These are phyloP conservation scores for Tetramorium alpestre DNA, from an alignment of 1,140 invertebrate species.

Conservation along the genomic window DNA sequence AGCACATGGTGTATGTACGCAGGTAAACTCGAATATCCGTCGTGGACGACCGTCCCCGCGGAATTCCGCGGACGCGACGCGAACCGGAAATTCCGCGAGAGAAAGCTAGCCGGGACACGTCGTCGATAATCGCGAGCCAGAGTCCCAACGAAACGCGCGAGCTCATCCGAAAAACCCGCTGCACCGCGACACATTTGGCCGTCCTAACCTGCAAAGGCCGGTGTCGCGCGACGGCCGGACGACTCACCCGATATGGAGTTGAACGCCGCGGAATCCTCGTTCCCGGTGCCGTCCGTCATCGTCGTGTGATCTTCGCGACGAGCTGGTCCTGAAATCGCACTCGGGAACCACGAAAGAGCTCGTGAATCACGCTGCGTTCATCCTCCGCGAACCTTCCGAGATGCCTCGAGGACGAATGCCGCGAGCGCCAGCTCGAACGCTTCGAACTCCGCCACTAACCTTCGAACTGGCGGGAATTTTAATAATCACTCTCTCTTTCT, in stretches of 20 bases:
- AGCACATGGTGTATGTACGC: background rate
- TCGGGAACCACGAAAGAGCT: constrained; percentile 8
- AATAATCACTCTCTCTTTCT: no score
- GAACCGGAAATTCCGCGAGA: background rate
- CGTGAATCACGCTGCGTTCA: constrained; percentile 35
- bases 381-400: background rate
- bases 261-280: constrained; percentile 46
- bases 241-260: constrained; percentile 61
- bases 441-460: no score
- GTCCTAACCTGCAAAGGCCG: constrained; percentile 66
- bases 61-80: background rate
- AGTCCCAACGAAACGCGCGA: background rate
- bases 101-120: background rate
- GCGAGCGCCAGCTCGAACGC: background rate
- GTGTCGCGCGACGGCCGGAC: background rate
- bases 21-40: background rate
- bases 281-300: constrained; percentile 65
- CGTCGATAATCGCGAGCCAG: background rate
- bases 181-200: constrained; percentile 31
- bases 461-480: background rate
- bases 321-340: background rate
- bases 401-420: background rate
- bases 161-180: constrained; percentile 15
- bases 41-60: no score
- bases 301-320: background rate